These are phyloP conservation scores for Heterotis niloticus DNA, from an alignment of 2,113 vertebrate species.

Conservation along the genomic window DNA sequence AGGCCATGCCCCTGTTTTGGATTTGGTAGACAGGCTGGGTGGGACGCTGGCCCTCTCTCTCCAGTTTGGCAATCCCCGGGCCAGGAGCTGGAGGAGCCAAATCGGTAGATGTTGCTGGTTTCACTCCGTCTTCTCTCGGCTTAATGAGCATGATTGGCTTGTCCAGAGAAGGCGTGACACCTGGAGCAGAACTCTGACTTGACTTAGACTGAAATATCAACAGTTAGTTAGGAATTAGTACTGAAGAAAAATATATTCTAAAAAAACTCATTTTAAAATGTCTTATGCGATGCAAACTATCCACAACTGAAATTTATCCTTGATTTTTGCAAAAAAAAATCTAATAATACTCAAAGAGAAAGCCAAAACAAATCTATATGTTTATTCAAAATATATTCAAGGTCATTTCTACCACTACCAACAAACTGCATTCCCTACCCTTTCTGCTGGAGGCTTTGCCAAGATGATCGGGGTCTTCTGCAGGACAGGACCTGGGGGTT, in stretches of 20 bases:
- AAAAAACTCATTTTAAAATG: no score
- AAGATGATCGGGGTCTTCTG: conserved; percentile 90
- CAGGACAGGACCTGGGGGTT: conserved; percentile 66
- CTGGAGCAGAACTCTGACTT: conserved; percentile 48
- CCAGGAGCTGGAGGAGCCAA: conserved; percentile 57
- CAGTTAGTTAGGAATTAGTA: background rate
- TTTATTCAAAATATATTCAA: no score
- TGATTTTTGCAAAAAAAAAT: background rate
- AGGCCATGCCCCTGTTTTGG: conserved; percentile 84
- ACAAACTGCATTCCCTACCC: conserved; percentile 58
- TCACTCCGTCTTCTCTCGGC: conserved; percentile 75
- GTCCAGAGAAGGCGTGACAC: conserved; percentile 63
- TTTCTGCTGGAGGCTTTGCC: conserved; percentile 80
- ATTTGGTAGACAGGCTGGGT: conserved; percentile 91
- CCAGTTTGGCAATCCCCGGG: conserved; percentile 68
- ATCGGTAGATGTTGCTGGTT: conserved; percentile 64
- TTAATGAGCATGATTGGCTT: conserved; percentile 91
- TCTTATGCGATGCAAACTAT: background rate
- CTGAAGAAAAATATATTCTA: no score
- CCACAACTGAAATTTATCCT: background rate
- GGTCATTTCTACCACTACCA: no score
- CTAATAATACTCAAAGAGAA: no score
- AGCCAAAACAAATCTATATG: no score
- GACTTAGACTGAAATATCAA: conserved; percentile 62
- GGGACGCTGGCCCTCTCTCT: conserved; percentile 83